Evolutionary conservation across 2,888 invertebrate genomes (phyloP).

Genomic region (Amphipyra berbera): DNA sequence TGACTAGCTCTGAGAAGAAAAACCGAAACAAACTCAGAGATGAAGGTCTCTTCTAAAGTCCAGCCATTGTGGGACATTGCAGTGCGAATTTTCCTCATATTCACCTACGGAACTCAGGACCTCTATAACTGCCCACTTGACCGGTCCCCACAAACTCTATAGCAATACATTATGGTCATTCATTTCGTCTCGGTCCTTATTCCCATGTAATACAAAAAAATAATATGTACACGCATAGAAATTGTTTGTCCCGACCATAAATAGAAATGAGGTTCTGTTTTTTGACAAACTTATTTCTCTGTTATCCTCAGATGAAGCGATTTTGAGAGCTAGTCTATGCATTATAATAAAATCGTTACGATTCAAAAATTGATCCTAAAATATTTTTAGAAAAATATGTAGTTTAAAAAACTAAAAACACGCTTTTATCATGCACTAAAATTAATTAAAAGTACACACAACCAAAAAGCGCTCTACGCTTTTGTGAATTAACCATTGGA

Average conservation of each 20-base stretch:
- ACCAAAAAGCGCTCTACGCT: too few relatives aligned
- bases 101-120: slow-evolving; percentile 37
- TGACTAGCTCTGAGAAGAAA: too few relatives aligned
- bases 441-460: too few relatives aligned
- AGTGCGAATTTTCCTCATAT: not conserved
- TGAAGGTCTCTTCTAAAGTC: too few relatives aligned
- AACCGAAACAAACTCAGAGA: too few relatives aligned
- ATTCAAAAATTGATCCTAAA: too few relatives aligned
- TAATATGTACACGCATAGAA: slow-evolving; percentile 35
- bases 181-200: slow-evolving; percentile 49
- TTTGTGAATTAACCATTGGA: too few relatives aligned
- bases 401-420: too few relatives aligned
- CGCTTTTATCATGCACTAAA: too few relatives aligned
- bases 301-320: slow-evolving; percentile 24
- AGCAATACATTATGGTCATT: slow-evolving; percentile 57
- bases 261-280: slow-evolving; percentile 49
- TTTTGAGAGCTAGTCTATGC: slow-evolving; percentile 26
- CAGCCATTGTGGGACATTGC: too few relatives aligned
- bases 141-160: slow-evolving; percentile 23
- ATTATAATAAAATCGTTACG: too few relatives aligned
- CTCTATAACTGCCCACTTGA: slow-evolving; percentile 4
- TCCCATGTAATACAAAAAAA: slow-evolving; percentile 55
- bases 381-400: too few relatives aligned
- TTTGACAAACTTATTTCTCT: slow-evolving; percentile 36
- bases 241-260: slow-evolving; percentile 44